Evolutionary conservation across 2,888 invertebrate genomes (phyloP).

Genomic region (Oxycera nigricornis): DNA sequence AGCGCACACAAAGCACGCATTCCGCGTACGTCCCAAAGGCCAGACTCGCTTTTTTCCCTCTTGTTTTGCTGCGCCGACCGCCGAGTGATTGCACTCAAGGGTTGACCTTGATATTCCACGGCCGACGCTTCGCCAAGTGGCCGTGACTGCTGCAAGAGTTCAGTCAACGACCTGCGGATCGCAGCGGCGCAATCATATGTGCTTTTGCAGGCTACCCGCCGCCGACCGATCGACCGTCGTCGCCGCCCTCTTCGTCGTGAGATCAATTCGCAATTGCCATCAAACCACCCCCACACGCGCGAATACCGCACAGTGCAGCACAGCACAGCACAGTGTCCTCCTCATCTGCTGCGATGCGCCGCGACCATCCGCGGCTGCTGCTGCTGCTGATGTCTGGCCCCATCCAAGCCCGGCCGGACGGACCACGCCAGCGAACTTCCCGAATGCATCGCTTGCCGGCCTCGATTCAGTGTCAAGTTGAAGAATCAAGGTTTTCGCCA

Average conservation of each 20-base stretch:
- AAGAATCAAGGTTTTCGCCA: constrained; percentile 8
- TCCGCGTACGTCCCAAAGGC: background rate
- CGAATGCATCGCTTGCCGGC: background rate
- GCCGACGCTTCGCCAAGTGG: constrained; percentile 14
- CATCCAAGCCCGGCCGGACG: too few relatives aligned
- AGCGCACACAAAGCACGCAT: background rate
- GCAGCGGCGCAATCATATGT: background rate
- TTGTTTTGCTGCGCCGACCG: background rate
- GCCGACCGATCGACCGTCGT: too few relatives aligned
- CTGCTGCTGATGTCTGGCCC: too few relatives aligned
- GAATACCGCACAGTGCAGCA: background rate
- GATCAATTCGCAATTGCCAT: background rate
- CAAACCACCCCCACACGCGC: constrained; percentile 16
- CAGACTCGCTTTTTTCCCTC: background rate
- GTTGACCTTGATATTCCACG: constrained; percentile 35
- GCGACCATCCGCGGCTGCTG: too few relatives aligned
- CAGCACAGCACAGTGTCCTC: constrained; percentile 7
- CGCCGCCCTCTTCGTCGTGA: too few relatives aligned
- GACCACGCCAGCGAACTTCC: background rate
- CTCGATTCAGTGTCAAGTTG: constrained; percentile 29
- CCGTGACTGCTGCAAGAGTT: constrained; percentile 30
- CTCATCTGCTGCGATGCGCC: too few relatives aligned
- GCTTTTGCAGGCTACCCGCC: background rate
- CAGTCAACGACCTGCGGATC: constrained; percentile 22
- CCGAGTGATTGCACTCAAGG: constrained; percentile 36